Percentiles rank a stretch among this genome's conserved stretches.
Evolutionary conservation across 2,888 invertebrate genomes (phyloP).

Genomic region (Meiosimyza platycephala): DNA sequence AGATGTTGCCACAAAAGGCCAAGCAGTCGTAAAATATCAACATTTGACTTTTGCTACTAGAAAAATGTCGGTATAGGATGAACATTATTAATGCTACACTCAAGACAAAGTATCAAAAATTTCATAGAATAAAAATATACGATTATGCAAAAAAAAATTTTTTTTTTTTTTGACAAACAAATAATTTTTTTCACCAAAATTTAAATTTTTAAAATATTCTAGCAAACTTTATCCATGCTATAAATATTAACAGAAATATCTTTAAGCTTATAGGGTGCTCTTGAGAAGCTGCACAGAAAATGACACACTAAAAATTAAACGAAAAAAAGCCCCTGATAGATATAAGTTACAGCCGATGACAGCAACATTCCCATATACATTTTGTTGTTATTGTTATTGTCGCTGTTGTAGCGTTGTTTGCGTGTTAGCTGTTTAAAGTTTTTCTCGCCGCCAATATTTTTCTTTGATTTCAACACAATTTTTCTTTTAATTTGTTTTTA

Average conservation of each 20-base stretch:
- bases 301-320: not conserved
- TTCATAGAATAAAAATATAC: no score
- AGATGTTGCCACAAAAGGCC: no score
- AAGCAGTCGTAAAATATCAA: no score
- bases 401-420: not conserved
- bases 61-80: no score
- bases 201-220: not conserved
- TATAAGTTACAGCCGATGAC: not conserved
- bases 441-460: not conserved
- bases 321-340: no score
- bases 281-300: not conserved
- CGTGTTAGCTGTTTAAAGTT: not conserved
- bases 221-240: no score
- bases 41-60: no score
- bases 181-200: not conserved
- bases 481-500: constrained; percentile 3
- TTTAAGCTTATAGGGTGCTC: no score
- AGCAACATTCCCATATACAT: not conserved
- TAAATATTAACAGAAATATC: no score
- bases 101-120: no score
- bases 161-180: not conserved
- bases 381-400: not conserved
- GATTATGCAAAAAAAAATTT: no score
- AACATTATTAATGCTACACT: no score
- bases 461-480: not conserved